These are phyloP conservation scores for Periophthalmodon schlosseri DNA, from an alignment of 2,113 vertebrate species.

Conservation along the genomic window DNA sequence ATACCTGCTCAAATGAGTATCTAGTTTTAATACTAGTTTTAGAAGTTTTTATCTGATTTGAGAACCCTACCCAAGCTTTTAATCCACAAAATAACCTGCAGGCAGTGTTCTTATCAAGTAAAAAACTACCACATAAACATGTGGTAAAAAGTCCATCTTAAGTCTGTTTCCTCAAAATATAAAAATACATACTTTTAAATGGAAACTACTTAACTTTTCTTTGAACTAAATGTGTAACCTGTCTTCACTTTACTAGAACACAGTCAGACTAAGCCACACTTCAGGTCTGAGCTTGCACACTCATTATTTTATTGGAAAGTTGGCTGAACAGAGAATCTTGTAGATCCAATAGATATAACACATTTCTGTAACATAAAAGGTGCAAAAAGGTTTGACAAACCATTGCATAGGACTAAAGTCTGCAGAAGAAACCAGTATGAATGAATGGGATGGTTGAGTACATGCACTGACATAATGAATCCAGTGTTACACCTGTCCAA, in stretches of 20 bases:
- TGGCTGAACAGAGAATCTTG: constrained; percentile 29
- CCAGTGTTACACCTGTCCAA: constrained; percentile 34
- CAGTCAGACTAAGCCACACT: background rate
- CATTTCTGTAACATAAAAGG: constrained; percentile 50
- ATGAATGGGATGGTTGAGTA: background rate
- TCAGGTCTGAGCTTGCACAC: constrained; percentile 6
- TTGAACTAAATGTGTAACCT: too few species aligned
- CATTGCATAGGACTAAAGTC: constrained; percentile 66
- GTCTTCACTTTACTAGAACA: background rate
- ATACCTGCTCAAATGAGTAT: too few species aligned
- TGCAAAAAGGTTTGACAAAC: constrained; percentile 52
- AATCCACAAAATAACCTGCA: background rate
- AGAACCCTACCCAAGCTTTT: background rate
- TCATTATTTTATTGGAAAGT: constrained; percentile 60
- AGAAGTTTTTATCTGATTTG: too few species aligned
- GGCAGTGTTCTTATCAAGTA: background rate
- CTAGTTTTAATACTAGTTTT: too few species aligned
- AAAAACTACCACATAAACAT: background rate
- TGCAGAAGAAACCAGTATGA: constrained; percentile 37
- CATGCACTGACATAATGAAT: constrained; percentile 1
- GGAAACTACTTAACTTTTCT: too few species aligned
- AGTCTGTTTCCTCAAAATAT: too few species aligned
- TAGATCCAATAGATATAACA: constrained; percentile 34
- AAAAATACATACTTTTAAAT: too few species aligned
- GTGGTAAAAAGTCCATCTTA: too few species aligned